A percentile compares a stretch with the other conserved stretches of the same genome.
phyloP scores from a whole-genome alignment of 2,113 vertebrate genomes.

The Oryzias woworae region DNA sequence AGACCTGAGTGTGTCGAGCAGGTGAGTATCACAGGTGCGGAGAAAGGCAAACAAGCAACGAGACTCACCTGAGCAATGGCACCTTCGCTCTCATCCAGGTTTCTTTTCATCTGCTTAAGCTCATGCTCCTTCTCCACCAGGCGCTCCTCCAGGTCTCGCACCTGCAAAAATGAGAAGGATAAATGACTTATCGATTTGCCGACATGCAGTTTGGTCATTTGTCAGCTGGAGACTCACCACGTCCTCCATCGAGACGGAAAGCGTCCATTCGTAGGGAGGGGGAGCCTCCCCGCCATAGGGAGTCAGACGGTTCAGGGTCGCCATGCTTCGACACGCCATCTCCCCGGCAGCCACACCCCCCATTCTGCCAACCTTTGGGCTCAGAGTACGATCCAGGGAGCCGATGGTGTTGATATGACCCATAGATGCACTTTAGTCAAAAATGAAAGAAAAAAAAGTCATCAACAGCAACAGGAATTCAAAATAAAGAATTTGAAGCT shows the following conservation, averaged over 20 bases:
- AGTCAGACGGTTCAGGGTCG: slow-evolving; percentile 83
- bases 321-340: slow-evolving; percentile 84
- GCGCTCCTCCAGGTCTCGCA: slow-evolving; percentile 87
- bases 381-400: slow-evolving; percentile 85
- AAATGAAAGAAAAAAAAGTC: not conserved
- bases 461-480: slow-evolving; percentile 6
- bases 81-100: slow-evolving; percentile 86
- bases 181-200: slow-evolving; percentile 1
- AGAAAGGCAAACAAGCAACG: slow-evolving; percentile 1
- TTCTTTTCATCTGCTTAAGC: slow-evolving; percentile 89
- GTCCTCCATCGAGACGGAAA: slow-evolving; percentile 86
- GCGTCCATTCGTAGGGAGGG: slow-evolving; percentile 87
- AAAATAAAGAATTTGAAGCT: slow-evolving; percentile 8
- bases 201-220: not conserved
- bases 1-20: slow-evolving; percentile 76
- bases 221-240: slow-evolving; percentile 61
- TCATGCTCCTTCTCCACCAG: slow-evolving; percentile 90
- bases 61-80: slow-evolving; percentile 88
- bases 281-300: slow-evolving; percentile 83
- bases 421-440: slow-evolving; percentile 82
- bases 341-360: slow-evolving; percentile 73
- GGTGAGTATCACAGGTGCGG: slow-evolving; percentile 18
- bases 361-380: slow-evolving; percentile 51
- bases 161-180: slow-evolving; percentile 37
- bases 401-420: slow-evolving; percentile 95